phyloP scores from a whole-genome alignment of 2,113 vertebrate species.

The Ammodytes dubius region DNA sequence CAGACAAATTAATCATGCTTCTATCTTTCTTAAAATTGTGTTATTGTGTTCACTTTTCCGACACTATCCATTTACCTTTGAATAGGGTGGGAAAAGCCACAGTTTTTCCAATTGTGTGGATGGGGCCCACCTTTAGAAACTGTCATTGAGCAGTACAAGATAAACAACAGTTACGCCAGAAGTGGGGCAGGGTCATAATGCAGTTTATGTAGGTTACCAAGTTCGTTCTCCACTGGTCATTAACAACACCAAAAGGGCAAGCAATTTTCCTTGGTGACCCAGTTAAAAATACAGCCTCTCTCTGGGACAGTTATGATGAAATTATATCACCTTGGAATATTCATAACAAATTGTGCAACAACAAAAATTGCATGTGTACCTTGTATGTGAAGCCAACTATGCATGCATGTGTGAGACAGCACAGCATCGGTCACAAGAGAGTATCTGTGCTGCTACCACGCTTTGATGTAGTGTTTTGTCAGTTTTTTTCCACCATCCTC shows the following conservation, averaged over 20 bases:
- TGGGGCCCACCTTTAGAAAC: background rate
- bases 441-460: constrained; percentile 32
- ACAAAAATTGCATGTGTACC: constrained; percentile 23
- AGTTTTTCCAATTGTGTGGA: background rate
- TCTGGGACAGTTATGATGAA: constrained; percentile 38
- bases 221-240: constrained; percentile 30
- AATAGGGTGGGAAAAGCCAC: background rate
- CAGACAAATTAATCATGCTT: background rate
- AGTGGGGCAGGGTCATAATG: background rate
- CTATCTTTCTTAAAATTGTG: background rate
- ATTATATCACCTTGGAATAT: constrained; percentile 45
- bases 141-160: background rate
- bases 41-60: background rate
- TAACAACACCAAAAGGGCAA: constrained; percentile 31
- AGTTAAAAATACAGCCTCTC: constrained; percentile 37
- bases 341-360: constrained; percentile 26
- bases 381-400: background rate
- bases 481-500: constrained; percentile 29
- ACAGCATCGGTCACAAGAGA: constrained; percentile 49
- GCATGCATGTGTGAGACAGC: constrained; percentile 19
- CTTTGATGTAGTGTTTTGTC: constrained; percentile 75
- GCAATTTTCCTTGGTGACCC: constrained; percentile 26
- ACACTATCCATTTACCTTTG: too few species aligned
- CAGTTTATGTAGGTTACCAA: background rate
- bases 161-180: background rate